Evolutionary conservation across 2,113 vertebrate genomes (phyloP).

Genomic region (Theristicus caerulescens): DNA sequence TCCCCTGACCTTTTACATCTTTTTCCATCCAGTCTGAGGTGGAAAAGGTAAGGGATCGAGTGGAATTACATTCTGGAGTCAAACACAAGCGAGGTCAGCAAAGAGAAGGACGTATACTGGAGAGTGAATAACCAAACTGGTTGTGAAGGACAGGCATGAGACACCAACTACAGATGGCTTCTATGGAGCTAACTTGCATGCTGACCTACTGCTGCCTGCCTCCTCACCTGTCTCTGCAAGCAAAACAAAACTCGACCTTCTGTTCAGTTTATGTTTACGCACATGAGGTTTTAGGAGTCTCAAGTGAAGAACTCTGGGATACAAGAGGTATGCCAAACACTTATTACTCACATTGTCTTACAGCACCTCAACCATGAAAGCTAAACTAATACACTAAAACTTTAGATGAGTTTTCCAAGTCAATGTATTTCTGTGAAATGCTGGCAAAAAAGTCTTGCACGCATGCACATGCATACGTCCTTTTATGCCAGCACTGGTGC

Average conservation of each 20-base stretch:
- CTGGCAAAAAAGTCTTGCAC: accelerated
- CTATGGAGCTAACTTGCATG: neutral
- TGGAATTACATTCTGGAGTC: neutral
- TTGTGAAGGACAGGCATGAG: neutral
- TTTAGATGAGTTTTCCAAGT: neutral
- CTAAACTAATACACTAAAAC: neutral
- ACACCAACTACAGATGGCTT: neutral
- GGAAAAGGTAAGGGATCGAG: neutral
- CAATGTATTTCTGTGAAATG: neutral
- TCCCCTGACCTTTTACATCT: neutral
- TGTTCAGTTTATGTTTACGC: neutral
- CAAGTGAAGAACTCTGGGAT: neutral
- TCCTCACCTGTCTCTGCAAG: neutral
- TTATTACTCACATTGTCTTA: neutral
- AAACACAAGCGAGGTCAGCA: neutral
- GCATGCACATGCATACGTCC: accelerated
- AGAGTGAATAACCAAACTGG: neutral
- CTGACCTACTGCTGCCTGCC: neutral
- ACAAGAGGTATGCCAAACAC: neutral
- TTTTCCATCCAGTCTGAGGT: neutral
- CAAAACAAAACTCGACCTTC: neutral
- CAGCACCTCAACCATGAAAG: neutral
- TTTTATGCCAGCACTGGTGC: too few species aligned
- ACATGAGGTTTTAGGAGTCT: accelerated
- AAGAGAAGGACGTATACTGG: neutral